Percentiles rank a stretch among this genome's conserved stretches.
phyloP scores from a whole-genome alignment of 2,113 vertebrate genomes.

The Halcyon senegalensis region DNA sequence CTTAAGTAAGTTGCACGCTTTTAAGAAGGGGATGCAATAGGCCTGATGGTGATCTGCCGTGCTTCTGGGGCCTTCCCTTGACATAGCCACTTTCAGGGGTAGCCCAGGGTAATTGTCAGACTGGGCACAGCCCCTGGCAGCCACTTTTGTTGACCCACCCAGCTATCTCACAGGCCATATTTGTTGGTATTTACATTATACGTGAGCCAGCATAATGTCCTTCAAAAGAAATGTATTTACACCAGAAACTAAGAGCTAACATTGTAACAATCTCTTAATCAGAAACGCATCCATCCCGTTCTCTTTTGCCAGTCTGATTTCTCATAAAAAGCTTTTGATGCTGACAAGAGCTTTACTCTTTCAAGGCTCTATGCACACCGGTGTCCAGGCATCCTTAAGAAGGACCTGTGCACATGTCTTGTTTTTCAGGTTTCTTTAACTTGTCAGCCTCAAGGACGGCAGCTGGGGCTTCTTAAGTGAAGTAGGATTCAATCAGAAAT shows the following conservation, averaged over 20 bases:
- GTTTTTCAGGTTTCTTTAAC: neutral
- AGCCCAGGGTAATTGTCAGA: neutral
- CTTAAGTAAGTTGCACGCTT: neutral
- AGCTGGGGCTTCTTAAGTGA: neutral
- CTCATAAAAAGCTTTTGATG: neutral
- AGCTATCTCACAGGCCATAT: neutral
- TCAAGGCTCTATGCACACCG: neutral
- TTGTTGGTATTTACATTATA: neutral
- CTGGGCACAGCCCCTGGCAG: neutral
- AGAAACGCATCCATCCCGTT: fast-evolving
- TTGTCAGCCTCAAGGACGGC: neutral
- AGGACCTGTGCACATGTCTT: neutral
- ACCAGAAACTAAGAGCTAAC: neutral
- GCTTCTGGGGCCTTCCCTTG: neutral
- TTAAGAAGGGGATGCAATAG: neutral
- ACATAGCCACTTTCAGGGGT: neutral
- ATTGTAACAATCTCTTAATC: neutral
- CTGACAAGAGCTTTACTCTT: neutral
- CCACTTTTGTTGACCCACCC: neutral
- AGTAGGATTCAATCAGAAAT: neutral
- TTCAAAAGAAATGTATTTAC: neutral
- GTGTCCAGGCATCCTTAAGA: neutral
- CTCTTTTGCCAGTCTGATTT: neutral
- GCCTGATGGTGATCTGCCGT: no score
- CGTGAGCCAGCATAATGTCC: neutral